Percentiles rank a stretch among this genome's conserved stretches.
phyloP scores from a whole-genome alignment of 2,888 invertebrate species.

The Pristionchus maxplancki region DNA sequence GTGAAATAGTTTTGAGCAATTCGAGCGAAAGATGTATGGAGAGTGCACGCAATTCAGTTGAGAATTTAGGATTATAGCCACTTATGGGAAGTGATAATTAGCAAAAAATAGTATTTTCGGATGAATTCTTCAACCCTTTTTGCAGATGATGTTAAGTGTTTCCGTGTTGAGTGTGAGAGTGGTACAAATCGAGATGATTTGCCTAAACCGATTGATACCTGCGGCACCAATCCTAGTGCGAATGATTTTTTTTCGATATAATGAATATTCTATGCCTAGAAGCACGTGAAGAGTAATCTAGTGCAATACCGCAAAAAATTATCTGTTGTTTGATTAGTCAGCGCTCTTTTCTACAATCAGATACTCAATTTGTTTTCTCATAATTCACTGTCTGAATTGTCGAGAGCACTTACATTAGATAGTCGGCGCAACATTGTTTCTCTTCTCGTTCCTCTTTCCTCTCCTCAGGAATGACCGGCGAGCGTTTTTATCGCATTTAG shows the following conservation, averaged over 20 bases:
- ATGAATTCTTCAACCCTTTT: too few relatives aligned
- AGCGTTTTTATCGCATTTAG: constrained; percentile 11
- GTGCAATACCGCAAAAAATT: background rate
- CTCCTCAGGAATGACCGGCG: background rate
- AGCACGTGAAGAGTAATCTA: too few relatives aligned
- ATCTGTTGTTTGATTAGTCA: background rate
- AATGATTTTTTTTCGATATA: too few relatives aligned
- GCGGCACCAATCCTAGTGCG: background rate
- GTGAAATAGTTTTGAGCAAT: constrained; percentile 16
- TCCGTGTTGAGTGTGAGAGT: too few relatives aligned
- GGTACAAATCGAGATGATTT: background rate
- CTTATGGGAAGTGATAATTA: background rate
- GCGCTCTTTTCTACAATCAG: background rate
- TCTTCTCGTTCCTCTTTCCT: background rate
- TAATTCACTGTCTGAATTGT: background rate
- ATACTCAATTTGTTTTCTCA: background rate
- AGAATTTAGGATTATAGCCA: background rate
- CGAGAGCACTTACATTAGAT: constrained; percentile 1
- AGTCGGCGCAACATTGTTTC: background rate
- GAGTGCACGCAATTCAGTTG: background rate
- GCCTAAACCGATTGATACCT: background rate
- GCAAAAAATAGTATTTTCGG: too few relatives aligned
- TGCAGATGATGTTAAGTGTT: too few relatives aligned
- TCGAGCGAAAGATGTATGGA: background rate
- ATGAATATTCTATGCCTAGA: too few relatives aligned